Base-by-base conservation (phyloP, 1,140 invertebrate genomes). In the Drosophila bocki region DNA sequence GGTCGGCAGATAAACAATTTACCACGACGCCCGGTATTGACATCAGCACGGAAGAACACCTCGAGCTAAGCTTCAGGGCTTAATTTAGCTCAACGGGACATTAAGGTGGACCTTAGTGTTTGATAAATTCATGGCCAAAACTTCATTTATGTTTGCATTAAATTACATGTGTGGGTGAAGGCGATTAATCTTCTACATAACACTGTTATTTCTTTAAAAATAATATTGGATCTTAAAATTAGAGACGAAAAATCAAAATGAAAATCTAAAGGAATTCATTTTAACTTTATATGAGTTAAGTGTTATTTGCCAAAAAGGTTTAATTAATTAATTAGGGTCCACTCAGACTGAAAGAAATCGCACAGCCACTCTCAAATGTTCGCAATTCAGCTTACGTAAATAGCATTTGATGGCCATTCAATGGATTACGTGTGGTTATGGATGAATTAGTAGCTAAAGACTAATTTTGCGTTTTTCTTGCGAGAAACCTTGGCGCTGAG, bases 1-100 rank as follows among this genome's bases (percentile, higher is more conserved):
- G 77, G 51, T 47, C 58, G 65, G 12, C 70, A 71, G 44, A 65
- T 60, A 68, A 75, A 75, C 75, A 67, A 56, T 64, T 60, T 35
- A 56, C 17, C 53, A 29, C 41, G 26, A 74, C 53, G 44, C 54
- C 9, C 13, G 33, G 15, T 33, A 26, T n/a, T 44, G 33, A 48
- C 37, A 45, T 60, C 13, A n/a, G 33, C 13, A 77, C 54, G 62
- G 41, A 1, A 35, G 62, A 74, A 78, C 78, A 62, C 72, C 82
- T 75, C 47, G 22, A 39, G 61, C 33, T 45, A 42, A n/a, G 22
- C 50, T 47, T 15, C 35, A 22, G 44, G 51, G 22, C 35, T 22
- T 42, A 32, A 9, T n/a, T 39, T 65, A 26, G 7, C 29, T 17
- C 33, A 37, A 37, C 33, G 5, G 12, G 9, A 4, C 57, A 26